Evolutionary conservation across 2,797 vertebrate species (phyloP).

Genomic region (Sciurus carolinensis): DNA sequence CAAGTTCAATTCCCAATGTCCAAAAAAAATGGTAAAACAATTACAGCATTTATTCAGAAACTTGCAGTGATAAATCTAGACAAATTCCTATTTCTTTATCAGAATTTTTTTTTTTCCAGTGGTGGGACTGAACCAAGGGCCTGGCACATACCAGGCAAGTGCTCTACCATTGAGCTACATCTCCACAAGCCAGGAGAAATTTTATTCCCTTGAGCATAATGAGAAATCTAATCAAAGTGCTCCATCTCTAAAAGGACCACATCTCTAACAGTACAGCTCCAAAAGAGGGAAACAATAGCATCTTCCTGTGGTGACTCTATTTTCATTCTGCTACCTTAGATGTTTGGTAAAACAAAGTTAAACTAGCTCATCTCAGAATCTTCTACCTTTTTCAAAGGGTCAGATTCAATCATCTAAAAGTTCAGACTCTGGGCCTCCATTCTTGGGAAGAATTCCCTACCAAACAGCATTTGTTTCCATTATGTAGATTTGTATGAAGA

Average conservation of each 20-base stretch:
- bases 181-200: neutral
- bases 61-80: neutral
- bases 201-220: conserved; percentile 32
- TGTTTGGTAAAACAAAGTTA: conserved; percentile 25
- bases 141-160: too few relatives aligned
- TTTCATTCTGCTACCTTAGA: neutral
- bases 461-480: neutral
- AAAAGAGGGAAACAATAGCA: neutral
- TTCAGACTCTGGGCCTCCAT: neutral
- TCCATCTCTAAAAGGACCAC: neutral
- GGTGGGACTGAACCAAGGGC: too few relatives aligned
- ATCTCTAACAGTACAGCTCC: neutral
- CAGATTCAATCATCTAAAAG: neutral
- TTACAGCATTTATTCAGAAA: neutral
- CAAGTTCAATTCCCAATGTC: too few relatives aligned
- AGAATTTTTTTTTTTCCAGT: too few relatives aligned
- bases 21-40: too few relatives aligned
- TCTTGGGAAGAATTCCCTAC: neutral
- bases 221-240: neutral
- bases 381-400: conserved; percentile 17
- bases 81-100: conserved; percentile 5
- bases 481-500: neutral
- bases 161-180: too few relatives aligned
- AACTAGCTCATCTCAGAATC: neutral
- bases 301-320: neutral